Conservation (phyloP, 2,113 vertebrate genomes). For the Pica pica region DNA sequence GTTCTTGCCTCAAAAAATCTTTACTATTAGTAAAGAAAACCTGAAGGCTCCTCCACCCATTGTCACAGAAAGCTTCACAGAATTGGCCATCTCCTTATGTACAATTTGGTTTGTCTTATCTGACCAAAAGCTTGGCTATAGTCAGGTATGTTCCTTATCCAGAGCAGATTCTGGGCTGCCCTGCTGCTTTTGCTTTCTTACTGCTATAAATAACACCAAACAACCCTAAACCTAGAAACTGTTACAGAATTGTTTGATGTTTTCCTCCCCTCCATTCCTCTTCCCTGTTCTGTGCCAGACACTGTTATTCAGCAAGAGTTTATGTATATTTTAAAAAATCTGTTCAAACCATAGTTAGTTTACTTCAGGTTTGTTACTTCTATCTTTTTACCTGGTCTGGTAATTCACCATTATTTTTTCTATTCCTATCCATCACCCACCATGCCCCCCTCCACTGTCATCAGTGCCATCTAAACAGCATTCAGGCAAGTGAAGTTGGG, state of each 20-base stretch:
- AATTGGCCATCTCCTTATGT: neutral
- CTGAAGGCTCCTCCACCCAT: neutral
- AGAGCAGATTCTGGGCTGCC: neutral
- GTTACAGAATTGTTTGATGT: neutral
- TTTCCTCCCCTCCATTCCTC: neutral
- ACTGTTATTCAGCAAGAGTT: neutral
- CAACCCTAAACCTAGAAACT: neutral
- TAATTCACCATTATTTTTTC: neutral
- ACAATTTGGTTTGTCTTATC: neutral
- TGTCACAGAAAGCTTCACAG: neutral
- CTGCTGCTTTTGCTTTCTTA: neutral
- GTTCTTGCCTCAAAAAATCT: neutral
- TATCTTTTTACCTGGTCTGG: neutral
- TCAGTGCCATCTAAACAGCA: neutral
- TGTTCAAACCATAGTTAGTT: neutral
- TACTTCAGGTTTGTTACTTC: neutral
- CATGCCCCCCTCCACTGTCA: rapidly evolving
- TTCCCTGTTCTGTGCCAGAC: neutral
- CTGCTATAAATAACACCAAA: neutral
- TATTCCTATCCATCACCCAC: neutral
- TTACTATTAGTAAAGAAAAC: neutral
- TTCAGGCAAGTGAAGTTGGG: neutral
- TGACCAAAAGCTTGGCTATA: neutral
- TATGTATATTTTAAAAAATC: neutral
- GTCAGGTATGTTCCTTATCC: neutral